Conservation (phyloP, 2,113 vertebrate species). For the Seriola quinqueradiata region DNA sequence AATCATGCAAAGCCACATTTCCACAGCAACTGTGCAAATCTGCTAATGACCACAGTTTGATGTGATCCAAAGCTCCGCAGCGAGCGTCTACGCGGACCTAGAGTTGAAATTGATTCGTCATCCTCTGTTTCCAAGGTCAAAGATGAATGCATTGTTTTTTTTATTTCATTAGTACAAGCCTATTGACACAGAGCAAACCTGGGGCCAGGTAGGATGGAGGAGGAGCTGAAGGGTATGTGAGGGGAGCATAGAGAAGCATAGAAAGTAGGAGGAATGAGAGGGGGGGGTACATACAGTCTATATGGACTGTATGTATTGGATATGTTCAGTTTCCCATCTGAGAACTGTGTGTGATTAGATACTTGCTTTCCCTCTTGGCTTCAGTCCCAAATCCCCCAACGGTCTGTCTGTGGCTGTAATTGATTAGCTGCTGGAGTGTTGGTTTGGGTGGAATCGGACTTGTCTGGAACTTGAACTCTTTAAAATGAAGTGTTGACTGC, state of each 20-base stretch:
- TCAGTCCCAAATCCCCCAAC: not conserved
- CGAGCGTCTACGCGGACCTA: not conserved
- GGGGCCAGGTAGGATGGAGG: not conserved
- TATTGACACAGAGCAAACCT: not conserved
- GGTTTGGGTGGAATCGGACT: conserved; percentile 32
- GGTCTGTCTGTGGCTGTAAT: conserved; percentile 18
- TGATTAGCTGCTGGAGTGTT: conserved; percentile 27
- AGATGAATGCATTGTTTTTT: not conserved
- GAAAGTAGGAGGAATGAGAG: not conserved
- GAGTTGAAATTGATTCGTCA: not conserved
- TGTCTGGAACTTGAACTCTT: conserved; percentile 23
- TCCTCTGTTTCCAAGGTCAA: no score
- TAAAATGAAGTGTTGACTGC: conserved; percentile 44
- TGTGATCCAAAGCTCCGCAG: not conserved
- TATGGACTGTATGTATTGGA: not conserved
- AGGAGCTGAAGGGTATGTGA: no score
- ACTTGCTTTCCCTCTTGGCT: conserved; percentile 1
- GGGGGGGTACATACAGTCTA: not conserved
- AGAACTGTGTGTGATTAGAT: not conserved
- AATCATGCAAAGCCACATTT: not conserved
- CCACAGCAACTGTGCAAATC: not conserved
- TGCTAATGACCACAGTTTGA: not conserved
- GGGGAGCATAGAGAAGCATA: not conserved
- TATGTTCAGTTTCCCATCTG: not conserved
- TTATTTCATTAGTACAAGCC: not conserved